Evolutionary conservation across 2,797 vertebrate genomes (phyloP).

Genomic region (Xenops minutus): DNA sequence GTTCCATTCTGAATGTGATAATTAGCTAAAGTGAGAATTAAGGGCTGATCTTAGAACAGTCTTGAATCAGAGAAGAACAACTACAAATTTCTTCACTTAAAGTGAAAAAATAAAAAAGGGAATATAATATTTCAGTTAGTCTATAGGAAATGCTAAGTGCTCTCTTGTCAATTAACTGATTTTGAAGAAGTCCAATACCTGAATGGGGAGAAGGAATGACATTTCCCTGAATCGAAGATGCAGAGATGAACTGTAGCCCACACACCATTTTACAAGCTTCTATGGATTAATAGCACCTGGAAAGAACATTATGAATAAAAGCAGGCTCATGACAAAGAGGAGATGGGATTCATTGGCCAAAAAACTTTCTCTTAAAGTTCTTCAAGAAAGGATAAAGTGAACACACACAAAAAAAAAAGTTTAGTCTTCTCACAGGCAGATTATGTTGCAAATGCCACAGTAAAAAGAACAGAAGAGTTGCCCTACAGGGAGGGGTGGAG

Average conservation of each 20-base stretch:
- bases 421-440: background rate
- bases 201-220: background rate
- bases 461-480: background rate
- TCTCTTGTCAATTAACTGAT: background rate
- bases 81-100: background rate
- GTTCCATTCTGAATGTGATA: background rate
- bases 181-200: background rate
- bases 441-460: background rate
- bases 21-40: background rate
- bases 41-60: background rate
- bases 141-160: background rate
- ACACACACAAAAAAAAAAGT: background rate
- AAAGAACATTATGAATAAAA: background rate
- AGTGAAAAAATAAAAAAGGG: background rate
- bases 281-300: background rate
- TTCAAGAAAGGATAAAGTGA: background rate
- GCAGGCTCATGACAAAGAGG: background rate
- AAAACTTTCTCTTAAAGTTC: background rate
- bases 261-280: background rate
- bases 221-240: background rate
- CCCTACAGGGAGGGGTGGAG: background rate
- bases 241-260: background rate
- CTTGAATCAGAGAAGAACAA: background rate
- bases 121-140: background rate
- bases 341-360: background rate